These are phyloP conservation scores for Orchestes rusci DNA, from an alignment of 2,888 invertebrate species.

Conservation along the genomic window DNA sequence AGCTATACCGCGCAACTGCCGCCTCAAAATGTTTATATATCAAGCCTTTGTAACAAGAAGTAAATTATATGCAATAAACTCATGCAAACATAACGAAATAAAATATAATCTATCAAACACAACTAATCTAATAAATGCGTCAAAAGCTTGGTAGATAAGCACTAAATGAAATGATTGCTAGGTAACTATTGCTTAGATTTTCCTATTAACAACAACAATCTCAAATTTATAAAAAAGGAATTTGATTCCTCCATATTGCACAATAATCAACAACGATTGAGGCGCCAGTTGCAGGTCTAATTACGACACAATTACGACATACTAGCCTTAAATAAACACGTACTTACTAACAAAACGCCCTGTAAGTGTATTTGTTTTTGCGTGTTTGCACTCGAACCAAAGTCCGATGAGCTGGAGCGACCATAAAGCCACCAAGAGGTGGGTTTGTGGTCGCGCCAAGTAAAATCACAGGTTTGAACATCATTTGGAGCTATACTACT, in stretches of 20 bases:
- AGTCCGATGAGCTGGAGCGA: slow-evolving; percentile 10
- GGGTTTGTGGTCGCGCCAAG: too few species aligned
- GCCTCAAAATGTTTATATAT: slow-evolving; percentile 1
- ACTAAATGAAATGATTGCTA: slow-evolving; percentile 2
- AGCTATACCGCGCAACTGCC: slow-evolving; percentile 5
- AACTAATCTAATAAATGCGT: slow-evolving; percentile 16
- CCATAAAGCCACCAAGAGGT: slow-evolving; percentile 7
- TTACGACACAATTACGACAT: slow-evolving; percentile 20
- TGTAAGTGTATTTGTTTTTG: slow-evolving; percentile 22
- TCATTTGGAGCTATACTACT: slow-evolving; percentile 22
- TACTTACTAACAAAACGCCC: slow-evolving; percentile 22
- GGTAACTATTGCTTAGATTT: slow-evolving; percentile 6
- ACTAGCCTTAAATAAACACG: slow-evolving; percentile 17
- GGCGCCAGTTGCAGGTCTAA: slow-evolving; percentile 5
- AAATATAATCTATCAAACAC: slow-evolving; percentile 15
- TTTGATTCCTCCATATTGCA: slow-evolving; percentile 1
- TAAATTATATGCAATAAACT: slow-evolving; percentile 18
- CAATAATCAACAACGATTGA: too few species aligned
- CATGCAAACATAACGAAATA: slow-evolving; percentile 24
- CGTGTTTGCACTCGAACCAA: slow-evolving; percentile 16
- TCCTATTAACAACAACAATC: too few species aligned
- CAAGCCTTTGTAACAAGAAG: slow-evolving; percentile 8
- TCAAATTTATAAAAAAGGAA: background rate
- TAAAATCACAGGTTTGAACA: slow-evolving; percentile 26
- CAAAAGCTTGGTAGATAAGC: slow-evolving; percentile 8